Percentiles rank a stretch among this genome's conserved stretches.
Evolutionary conservation across 2,113 vertebrate genomes (phyloP).

Genomic region (Naja naja): DNA sequence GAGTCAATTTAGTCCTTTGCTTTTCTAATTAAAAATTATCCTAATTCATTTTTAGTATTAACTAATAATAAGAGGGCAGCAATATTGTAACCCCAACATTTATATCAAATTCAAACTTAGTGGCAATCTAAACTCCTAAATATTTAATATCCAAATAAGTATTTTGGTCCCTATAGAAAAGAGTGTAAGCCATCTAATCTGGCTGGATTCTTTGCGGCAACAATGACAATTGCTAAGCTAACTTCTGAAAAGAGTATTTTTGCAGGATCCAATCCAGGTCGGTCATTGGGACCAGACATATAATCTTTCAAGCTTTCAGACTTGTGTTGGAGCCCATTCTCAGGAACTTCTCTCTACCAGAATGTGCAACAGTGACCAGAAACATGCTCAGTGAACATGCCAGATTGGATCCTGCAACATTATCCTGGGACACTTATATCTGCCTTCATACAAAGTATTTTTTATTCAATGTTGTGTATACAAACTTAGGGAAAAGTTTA

Average conservation of each 20-base stretch:
- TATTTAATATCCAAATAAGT: constrained; percentile 28
- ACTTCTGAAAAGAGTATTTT: constrained; percentile 20
- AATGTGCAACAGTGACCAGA: not conserved
- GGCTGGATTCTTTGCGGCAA: constrained; percentile 49
- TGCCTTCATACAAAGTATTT: not conserved
- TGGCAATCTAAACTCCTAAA: constrained; percentile 35
- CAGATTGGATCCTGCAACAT: not conserved
- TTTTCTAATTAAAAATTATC: not conserved
- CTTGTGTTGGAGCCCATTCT: not conserved
- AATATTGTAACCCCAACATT: not conserved
- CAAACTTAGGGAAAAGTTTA: not conserved
- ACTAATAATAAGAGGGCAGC: not conserved
- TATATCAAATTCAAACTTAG: constrained; percentile 49
- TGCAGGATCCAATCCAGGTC: not conserved
- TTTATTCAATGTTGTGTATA: not conserved
- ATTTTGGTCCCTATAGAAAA: constrained; percentile 57
- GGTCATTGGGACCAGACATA: not conserved
- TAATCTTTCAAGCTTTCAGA: not conserved
- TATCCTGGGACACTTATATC: not conserved
- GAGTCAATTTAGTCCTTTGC: not conserved
- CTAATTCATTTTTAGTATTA: not conserved
- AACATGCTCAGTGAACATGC: not conserved
- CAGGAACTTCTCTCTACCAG: not conserved
- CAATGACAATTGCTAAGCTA: constrained; percentile 14
- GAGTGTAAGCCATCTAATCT: constrained; percentile 49